These are phyloP conservation scores for Aleiodes alternator DNA, from an alignment of 2,888 invertebrate genomes.

Conservation along the genomic window DNA sequence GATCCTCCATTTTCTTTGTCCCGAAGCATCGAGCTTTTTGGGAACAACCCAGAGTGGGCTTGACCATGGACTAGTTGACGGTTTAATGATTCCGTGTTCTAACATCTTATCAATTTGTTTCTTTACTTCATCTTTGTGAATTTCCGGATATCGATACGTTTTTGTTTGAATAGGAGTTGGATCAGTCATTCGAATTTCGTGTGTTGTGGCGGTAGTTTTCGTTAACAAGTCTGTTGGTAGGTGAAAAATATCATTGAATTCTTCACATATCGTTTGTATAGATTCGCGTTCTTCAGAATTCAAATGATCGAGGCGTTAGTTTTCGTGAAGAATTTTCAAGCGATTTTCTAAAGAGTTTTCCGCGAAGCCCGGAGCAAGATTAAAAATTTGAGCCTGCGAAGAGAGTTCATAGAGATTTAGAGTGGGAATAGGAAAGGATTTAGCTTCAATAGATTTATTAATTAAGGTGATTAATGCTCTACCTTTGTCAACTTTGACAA, in stretches of 20 bases:
- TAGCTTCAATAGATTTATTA: constrained; percentile 6
- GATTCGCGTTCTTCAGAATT: constrained; percentile 43
- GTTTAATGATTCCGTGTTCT: constrained; percentile 59
- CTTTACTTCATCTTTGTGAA: constrained; percentile 60
- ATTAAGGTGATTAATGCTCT: constrained; percentile 37
- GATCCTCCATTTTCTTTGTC: constrained; percentile 4
- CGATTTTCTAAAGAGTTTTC: constrained; percentile 19
- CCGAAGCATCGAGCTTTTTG: constrained; percentile 30
- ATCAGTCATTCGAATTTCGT: constrained; percentile 59
- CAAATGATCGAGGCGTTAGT: constrained; percentile 40
- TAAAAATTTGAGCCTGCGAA: constrained; percentile 13
- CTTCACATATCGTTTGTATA: constrained; percentile 30
- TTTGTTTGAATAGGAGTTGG: constrained; percentile 61
- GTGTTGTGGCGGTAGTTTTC: constrained; percentile 59
- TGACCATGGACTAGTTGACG: constrained; percentile 37
- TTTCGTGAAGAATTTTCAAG: constrained; percentile 9
- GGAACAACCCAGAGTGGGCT: constrained; percentile 38
- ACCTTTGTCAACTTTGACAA: constrained; percentile 13
- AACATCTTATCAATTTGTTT: constrained; percentile 63
- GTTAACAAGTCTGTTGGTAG: constrained; percentile 50
- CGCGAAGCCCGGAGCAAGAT: neutral
- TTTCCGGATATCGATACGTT: constrained; percentile 62
- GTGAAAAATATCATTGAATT: constrained; percentile 48
- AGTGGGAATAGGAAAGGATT: constrained; percentile 8
- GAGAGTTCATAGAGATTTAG: constrained; percentile 6